These are phyloP conservation scores for Ptychadena robeensis DNA, from an alignment of 2,797 vertebrate genomes.

Conservation along the genomic window DNA sequence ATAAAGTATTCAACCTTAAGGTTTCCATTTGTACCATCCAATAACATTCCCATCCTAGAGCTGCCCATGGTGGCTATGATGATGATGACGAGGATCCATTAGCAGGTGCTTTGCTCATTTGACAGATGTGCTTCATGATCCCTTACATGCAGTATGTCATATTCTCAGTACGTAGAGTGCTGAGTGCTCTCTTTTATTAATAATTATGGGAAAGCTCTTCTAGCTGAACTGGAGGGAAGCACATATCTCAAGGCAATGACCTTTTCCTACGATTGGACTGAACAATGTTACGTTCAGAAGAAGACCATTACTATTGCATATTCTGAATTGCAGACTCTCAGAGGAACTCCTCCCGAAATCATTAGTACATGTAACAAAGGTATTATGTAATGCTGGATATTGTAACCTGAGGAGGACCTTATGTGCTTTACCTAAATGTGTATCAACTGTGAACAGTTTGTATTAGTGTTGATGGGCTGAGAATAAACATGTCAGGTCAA, in stretches of 20 bases:
- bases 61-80: background rate
- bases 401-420: background rate
- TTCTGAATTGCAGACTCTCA: background rate
- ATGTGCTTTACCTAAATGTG: background rate
- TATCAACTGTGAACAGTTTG: conserved; percentile 4
- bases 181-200: too few species aligned
- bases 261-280: background rate
- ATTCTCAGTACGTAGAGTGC: too few species aligned
- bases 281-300: background rate
- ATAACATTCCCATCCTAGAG: background rate
- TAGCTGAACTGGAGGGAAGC: background rate
- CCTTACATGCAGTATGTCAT: background rate
- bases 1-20: conserved; percentile 17
- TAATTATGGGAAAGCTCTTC: background rate
- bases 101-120: background rate
- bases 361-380: background rate
- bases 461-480: conserved; percentile 20
- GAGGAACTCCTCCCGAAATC: background rate
- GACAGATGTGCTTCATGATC: background rate
- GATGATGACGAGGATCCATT: background rate
- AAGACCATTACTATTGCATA: background rate
- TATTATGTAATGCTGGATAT: background rate
- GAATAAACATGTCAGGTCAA: conserved; percentile 9
- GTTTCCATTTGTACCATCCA: conserved; percentile 24
- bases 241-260: background rate